Percentiles rank a stretch among this genome's conserved stretches.
These are phyloP conservation scores for Tridacna crocea DNA, from an alignment of 2,888 invertebrate species.

Conservation along the genomic window DNA sequence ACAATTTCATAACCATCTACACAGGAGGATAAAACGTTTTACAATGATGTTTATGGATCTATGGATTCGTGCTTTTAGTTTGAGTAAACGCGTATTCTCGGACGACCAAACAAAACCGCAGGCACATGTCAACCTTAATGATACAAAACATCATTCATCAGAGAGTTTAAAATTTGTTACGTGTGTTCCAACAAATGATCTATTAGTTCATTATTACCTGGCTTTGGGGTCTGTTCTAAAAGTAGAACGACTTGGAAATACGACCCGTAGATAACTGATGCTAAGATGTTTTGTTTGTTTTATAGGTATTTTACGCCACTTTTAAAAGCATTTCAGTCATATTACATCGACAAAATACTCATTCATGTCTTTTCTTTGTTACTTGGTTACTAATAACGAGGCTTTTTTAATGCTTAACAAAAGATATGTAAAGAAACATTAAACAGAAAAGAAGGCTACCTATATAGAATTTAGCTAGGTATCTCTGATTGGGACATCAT, in stretches of 20 bases:
- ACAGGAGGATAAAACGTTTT: neutral
- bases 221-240: neutral
- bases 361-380: no score
- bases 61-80: neutral
- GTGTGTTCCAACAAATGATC: neutral
- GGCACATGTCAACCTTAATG: neutral
- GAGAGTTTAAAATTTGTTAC: neutral
- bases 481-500: no score
- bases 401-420: no score
- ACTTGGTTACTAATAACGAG: no score
- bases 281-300: no score
- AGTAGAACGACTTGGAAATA: neutral
- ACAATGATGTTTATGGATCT: neutral
- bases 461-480: no score
- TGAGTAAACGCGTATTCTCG: neutral
- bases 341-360: no score
- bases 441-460: no score
- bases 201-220: neutral
- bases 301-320: no score
- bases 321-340: no score
- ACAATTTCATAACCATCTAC: neutral
- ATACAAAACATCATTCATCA: neutral
- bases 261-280: neutral
- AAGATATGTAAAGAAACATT: no score
- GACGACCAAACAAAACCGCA: neutral